Conservation (phyloP, 2,113 vertebrate species). For the Acanthisitta chloris region DNA sequence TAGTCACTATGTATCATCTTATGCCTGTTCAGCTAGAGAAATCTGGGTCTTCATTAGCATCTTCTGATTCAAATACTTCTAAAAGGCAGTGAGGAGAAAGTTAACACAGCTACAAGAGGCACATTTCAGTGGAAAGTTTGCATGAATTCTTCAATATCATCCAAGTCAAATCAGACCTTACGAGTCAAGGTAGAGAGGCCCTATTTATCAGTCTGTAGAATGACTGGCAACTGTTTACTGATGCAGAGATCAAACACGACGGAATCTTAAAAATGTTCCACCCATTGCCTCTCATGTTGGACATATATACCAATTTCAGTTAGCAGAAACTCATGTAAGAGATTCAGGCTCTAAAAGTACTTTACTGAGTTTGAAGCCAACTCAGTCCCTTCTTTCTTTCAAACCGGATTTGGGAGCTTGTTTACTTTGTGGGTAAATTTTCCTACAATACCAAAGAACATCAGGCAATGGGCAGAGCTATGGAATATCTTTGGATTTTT, state of each 20-base stretch:
- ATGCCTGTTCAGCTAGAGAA: neutral
- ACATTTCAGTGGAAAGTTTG: neutral
- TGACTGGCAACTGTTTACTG: neutral
- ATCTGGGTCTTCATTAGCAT: neutral
- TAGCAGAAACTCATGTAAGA: neutral
- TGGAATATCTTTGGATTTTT: fast-evolving
- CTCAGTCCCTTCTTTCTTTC: neutral
- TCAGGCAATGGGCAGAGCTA: neutral
- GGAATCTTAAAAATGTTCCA: neutral
- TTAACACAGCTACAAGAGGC: neutral
- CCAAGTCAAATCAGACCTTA: neutral
- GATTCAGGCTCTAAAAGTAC: neutral
- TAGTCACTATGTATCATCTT: neutral
- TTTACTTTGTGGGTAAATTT: neutral
- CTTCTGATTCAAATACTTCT: neutral
- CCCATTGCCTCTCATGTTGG: neutral
- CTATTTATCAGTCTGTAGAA: neutral
- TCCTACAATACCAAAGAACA: neutral
- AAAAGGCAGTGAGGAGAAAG: neutral
- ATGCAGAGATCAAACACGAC: neutral
- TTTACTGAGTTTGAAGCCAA: neutral
- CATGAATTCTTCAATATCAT: neutral
- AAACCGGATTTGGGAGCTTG: neutral
- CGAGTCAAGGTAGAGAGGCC: neutral
- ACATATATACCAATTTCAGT: neutral